These are phyloP conservation scores for Myotis brandtii DNA, from an alignment of 2,113 vertebrate genomes.

Conservation along the genomic window DNA sequence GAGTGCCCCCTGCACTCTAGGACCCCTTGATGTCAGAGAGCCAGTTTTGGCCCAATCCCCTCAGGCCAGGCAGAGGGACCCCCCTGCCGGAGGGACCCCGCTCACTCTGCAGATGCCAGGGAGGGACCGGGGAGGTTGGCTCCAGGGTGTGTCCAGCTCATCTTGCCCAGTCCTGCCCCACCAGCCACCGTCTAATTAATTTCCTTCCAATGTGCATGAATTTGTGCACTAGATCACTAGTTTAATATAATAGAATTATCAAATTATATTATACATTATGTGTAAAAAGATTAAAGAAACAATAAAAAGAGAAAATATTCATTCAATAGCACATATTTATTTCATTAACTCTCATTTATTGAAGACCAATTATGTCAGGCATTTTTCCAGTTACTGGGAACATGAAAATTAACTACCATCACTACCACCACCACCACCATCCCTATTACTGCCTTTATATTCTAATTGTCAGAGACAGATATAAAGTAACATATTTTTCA, in stretches of 20 bases:
- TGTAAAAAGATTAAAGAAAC: neutral
- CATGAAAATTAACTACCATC: neutral
- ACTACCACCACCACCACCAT: neutral
- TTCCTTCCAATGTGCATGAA: too few relatives aligned
- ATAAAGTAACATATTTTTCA: slow-evolving; percentile 17
- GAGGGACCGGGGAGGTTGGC: too few relatives aligned
- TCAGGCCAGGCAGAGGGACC: too few relatives aligned
- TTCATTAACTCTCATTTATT: neutral
- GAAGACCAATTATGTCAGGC: neutral
- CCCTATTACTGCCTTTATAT: neutral
- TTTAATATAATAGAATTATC: neutral
- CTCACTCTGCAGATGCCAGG: too few relatives aligned
- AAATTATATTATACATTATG: neutral
- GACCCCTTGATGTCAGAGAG: too few relatives aligned
- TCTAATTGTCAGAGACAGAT: neutral
- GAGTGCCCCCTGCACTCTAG: too few relatives aligned
- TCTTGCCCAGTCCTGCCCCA: too few relatives aligned
- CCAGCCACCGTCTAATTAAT: too few relatives aligned
- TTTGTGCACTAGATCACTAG: too few relatives aligned
- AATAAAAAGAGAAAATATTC: neutral
- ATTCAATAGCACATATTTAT: neutral
- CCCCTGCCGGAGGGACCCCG: too few relatives aligned
- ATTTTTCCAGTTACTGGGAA: neutral
- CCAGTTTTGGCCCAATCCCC: too few relatives aligned
- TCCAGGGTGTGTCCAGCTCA: too few relatives aligned